Conservation (phyloP, 2,797 vertebrate genomes). For the Anolis apletophallus region DNA sequence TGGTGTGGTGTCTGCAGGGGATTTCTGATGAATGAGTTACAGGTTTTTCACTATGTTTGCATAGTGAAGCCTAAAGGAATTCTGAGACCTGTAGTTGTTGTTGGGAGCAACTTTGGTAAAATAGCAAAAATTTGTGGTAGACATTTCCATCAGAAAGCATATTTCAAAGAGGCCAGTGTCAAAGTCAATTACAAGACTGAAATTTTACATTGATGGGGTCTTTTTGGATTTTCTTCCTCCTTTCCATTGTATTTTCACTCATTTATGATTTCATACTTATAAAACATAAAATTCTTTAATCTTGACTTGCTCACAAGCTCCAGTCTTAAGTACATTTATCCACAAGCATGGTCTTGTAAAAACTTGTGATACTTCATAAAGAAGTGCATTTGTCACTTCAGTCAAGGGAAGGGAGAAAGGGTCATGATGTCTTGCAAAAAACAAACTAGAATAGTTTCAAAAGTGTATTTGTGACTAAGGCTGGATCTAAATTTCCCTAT, state of each 20-base stretch:
- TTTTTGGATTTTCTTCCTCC: neutral
- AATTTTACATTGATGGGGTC: neutral
- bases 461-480: neutral
- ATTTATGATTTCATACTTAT: neutral
- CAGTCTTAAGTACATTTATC: conserved; percentile 14
- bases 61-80: conserved; percentile 24
- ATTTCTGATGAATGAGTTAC: conserved; percentile 16
- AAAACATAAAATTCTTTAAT: neutral
- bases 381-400: neutral
- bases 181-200: neutral
- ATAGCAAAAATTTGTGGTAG: neutral
- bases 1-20: conserved; percentile 10
- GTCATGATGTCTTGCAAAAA: neutral
- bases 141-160: neutral
- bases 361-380: neutral
- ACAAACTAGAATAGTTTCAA: neutral
- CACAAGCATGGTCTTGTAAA: neutral
- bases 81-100: conserved; percentile 7
- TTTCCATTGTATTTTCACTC: neutral
- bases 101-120: neutral
- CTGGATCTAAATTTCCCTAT: no score
- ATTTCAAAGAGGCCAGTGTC: neutral
- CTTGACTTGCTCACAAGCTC: neutral
- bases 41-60: neutral
- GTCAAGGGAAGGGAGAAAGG: neutral